Base-by-base conservation (phyloP, 2,113 vertebrate species). In the Hypomesus transpacificus region DNA sequence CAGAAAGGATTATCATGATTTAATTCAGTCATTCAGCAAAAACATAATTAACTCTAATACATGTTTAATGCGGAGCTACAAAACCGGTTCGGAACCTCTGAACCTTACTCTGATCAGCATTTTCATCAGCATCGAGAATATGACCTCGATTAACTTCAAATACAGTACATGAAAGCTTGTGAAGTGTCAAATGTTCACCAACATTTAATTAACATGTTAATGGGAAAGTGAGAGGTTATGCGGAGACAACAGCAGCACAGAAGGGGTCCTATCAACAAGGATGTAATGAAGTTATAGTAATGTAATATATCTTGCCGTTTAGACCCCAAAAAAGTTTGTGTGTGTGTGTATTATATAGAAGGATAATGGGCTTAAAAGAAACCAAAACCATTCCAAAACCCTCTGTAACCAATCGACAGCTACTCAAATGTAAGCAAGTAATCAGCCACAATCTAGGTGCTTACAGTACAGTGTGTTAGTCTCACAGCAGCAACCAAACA, bases 11-110 rank as follows among this genome's bases (percentile, higher is more conserved):
- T 80, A 82, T 80, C 82, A 66, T 77, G 80, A 87, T 86, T 84
- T 69, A 76, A 88, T 88, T 85, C 72, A 81, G 75, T 77, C 68
- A 65, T 67, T 83, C 61, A 74, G 68, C 72, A 81, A 87, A 86
- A 79, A 85, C 75, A 87, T 82, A 82, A 87, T 88, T 80, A 84
- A 66, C 0, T 1, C 65, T 20, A 46, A 50, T 65, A 73, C 77
- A 77, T 85, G 69, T 76, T 66, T 81, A 82, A 86, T 84, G 75
- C 51, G 65, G 75, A 76, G 69, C 71, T 68, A n/a, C 18, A 57
- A 85, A 83, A 77, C 81, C 14, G 58, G 79, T 85, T 85, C 72
- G 24, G 14, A n/a, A n/a, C 31, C 82, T 53, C 46, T n/a, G 70
- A 69, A 71, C 74, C 79, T 74, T 72, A 58, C 75, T 82, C 83